Evolutionary conservation across 2,888 invertebrate genomes (phyloP).

Genomic region (Nasonia oneida): DNA sequence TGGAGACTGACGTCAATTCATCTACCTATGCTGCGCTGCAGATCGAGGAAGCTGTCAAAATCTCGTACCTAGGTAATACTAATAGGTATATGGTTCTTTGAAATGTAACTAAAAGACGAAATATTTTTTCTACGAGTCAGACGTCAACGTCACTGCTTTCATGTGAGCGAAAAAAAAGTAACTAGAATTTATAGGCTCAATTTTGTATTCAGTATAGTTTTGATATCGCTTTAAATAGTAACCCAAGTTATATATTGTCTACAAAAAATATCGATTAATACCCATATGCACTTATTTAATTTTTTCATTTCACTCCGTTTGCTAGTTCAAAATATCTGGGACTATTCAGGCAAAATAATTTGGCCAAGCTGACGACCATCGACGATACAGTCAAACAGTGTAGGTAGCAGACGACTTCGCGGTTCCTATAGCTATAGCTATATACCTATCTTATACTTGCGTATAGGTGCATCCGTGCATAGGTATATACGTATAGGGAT

Average conservation of each 20-base stretch:
- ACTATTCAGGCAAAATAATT: background rate
- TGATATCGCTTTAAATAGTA: too few species aligned
- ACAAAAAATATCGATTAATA: background rate
- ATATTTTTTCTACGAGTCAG: conserved; percentile 9
- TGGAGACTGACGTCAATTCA: conserved; percentile 8
- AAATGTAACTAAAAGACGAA: conserved; percentile 32
- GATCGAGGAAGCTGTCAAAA: conserved; percentile 41
- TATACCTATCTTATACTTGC: too few species aligned
- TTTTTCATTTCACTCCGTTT: background rate
- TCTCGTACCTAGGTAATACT: background rate
- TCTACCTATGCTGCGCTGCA: background rate
- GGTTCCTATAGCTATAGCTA: too few species aligned
- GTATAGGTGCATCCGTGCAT: too few species aligned
- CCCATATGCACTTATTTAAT: background rate
- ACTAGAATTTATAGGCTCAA: conserved; percentile 19
- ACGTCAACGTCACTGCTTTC: conserved; percentile 34
- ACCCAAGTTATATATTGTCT: too few species aligned
- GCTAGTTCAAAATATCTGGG: background rate
- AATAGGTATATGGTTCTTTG: background rate
- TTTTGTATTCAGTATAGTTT: too few species aligned
- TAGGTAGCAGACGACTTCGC: conserved; percentile 23
- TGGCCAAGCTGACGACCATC: conserved; percentile 16
- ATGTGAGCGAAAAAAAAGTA: conserved; percentile 42
- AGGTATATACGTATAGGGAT: too few species aligned
- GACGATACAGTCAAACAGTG: background rate